Percentiles rank a stretch among this genome's conserved stretches.
These are phyloP conservation scores for Patiria miniata DNA, from an alignment of 35 echinoderm and acorn worm species.

Conservation along the genomic window DNA sequence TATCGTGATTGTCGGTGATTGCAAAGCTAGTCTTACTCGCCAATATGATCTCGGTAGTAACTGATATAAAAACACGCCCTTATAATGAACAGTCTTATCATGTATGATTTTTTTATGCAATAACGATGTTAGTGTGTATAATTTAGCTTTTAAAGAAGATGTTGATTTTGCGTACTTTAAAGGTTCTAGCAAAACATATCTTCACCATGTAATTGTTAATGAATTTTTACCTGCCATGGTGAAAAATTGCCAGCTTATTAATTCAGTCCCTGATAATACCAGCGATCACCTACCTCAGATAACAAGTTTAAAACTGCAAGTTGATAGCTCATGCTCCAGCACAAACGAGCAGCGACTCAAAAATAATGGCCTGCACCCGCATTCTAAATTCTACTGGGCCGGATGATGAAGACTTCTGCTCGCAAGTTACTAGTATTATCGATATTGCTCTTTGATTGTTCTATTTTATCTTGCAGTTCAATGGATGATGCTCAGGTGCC, in stretches of 20 bases:
- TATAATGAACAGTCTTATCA: background rate
- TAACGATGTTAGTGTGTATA: background rate
- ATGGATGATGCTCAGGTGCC: background rate
- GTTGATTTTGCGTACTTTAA: slow-evolving; percentile 1
- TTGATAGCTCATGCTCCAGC: background rate
- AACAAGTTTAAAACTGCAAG: background rate
- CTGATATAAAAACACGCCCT: slow-evolving; percentile 8
- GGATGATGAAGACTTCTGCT: background rate
- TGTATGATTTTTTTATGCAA: slow-evolving; percentile 9
- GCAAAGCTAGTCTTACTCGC: no score
- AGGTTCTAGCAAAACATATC: background rate
- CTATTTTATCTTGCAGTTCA: slow-evolving; percentile 8
- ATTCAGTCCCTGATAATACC: background rate
- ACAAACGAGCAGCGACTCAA: background rate
- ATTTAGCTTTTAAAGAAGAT: background rate
- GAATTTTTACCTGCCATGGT: background rate
- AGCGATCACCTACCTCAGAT: background rate
- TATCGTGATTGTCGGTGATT: no score
- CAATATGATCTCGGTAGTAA: background rate
- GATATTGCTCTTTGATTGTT: background rate
- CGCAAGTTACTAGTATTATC: background rate
- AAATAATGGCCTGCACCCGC: background rate
- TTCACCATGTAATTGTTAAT: background rate
- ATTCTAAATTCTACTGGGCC: background rate
- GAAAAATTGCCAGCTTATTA: background rate